Percentiles rank a stretch among this genome's conserved stretches.
These are phyloP conservation scores for Brachyrhaphis roseni DNA, from an alignment of 2,797 vertebrate species.

Conservation along the genomic window DNA sequence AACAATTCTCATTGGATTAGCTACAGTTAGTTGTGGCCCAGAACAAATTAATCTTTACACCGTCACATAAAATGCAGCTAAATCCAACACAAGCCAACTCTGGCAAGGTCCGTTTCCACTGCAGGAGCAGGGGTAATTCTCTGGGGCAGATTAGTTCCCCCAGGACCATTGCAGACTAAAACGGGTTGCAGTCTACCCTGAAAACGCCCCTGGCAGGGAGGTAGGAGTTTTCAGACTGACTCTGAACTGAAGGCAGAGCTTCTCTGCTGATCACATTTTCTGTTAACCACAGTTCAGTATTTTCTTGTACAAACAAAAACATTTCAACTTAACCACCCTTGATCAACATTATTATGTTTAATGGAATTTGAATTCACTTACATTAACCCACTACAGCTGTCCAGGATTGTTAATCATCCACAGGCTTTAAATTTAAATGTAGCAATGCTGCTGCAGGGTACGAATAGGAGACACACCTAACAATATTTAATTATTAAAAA, in stretches of 20 bases:
- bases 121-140: neutral
- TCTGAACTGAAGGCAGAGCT: neutral
- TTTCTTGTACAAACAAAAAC: neutral
- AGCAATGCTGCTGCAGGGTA: neutral
- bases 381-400: neutral
- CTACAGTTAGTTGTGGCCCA: no score
- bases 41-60: neutral
- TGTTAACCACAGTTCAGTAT: neutral
- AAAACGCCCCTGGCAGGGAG: neutral
- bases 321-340: neutral
- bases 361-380: neutral
- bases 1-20: neutral
- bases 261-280: neutral
- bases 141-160: neutral
- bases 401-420: neutral
- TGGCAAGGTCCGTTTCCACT: neutral
- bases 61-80: neutral
- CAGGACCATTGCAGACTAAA: neutral
- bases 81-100: neutral
- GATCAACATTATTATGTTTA: neutral
- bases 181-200: neutral
- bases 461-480: neutral
- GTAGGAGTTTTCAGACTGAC: neutral
- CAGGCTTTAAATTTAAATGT: neutral
- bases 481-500: neutral